Evolutionary conservation across 1,140 invertebrate genomes (phyloP), one percentile per base, ranked within the genome.

Genomic region (Tetragnatha versicolor): DNA sequence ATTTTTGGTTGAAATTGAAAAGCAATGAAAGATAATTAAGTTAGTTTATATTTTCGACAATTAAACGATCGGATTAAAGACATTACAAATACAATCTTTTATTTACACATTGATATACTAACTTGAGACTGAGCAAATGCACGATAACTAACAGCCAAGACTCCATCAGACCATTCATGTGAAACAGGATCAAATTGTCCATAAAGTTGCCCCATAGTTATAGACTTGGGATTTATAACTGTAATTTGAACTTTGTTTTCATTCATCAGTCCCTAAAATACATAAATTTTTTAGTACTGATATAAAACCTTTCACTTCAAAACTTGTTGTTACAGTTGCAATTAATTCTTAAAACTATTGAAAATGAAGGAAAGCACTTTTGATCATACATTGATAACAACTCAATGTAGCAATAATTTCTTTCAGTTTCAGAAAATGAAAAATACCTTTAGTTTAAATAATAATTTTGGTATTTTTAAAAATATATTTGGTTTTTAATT

Each of bases 181-280:
- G 95, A 97, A 0, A 93, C 91, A 0, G 93, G 90, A 89, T 98
- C 96, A 85, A 98, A 98, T 85, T 96, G 92, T 7, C 96, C 96
- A 84, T 98, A 98, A 6, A 98, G 85, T 86, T 98, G 95, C 12
- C 95, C 95, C 91, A 98, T 94, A 0, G 96, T 97, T 76, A 98
- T 94, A 0, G 95, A 92, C 86, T 98, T 98, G 0, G 96, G 96
- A 87, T 98, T 98, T 73, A 98, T 97, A 0, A 98, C 90, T 1
- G 91, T 95, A 83, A 91, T 95, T 84, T 96, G 93, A 0, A 96
- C 95, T 83, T 90, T 91, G 83, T 95, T 93, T 85, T 98, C 95
- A 66, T 92, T 90, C 89, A 94, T 92, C 81, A 92, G 85, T 68
- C 87, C 88, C 90, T 91, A 80, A 17, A 82, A 80, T n/a, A 82